Conservation (phyloP, 2,113 vertebrate species). For the Phaetusa simplex region DNA sequence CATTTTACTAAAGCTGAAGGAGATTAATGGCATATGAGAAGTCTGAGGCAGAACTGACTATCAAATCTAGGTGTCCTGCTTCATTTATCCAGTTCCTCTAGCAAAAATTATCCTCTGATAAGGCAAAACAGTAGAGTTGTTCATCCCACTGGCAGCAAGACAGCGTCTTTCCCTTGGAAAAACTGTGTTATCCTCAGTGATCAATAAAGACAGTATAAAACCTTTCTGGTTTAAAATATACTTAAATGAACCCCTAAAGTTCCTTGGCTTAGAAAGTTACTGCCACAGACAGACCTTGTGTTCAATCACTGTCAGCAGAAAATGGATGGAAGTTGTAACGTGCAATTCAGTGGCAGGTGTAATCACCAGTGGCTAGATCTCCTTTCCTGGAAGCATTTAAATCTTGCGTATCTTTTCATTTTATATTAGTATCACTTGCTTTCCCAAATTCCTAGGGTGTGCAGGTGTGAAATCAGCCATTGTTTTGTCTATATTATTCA, state of each 20-base stretch:
- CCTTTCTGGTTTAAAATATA: not conserved
- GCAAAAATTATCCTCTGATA: not conserved
- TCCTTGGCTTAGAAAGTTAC: conserved; percentile 22
- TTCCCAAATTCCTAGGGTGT: not conserved
- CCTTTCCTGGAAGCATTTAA: not conserved
- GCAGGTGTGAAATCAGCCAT: not conserved
- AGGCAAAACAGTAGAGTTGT: not conserved
- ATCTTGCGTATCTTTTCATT: not conserved
- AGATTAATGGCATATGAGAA: not conserved
- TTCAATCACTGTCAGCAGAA: conserved; percentile 18
- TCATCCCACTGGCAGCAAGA: not conserved
- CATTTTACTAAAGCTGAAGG: not conserved
- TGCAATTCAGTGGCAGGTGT: not conserved
- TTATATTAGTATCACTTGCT: not conserved
- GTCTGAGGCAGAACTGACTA: not conserved
- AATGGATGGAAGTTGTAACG: conserved; percentile 9
- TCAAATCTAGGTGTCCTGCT: not conserved
- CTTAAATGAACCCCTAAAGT: not conserved
- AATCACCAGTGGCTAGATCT: not conserved
- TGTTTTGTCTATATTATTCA: not conserved
- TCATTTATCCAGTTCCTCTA: not conserved
- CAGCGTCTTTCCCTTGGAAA: not conserved
- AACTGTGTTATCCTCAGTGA: not conserved
- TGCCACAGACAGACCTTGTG: not conserved
- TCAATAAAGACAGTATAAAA: not conserved